Evolutionary conservation across 2,888 invertebrate genomes (phyloP), one percentile per base, ranked within the genome.

Genomic region (Drosophila parthenogenetica): DNA sequence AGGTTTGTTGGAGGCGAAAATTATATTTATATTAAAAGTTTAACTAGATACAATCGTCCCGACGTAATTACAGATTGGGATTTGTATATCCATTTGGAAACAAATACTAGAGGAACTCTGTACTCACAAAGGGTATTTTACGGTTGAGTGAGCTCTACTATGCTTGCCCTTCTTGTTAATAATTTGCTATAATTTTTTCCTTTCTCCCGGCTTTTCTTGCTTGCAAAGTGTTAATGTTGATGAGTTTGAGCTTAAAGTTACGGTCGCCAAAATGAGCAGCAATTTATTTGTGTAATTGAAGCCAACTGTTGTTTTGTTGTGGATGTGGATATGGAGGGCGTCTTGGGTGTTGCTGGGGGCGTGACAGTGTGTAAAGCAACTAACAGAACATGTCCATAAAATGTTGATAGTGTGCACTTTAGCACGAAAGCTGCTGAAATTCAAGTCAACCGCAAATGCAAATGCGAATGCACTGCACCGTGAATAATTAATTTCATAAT

Each of bases 401-500:
- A 43, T 55, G 79, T 66, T 79, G 57, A 60, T 77, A 76, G 39
- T 59, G 40, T 61, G 65, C 50, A 66, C 51, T 66, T 69, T 29
- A 13, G 35, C 17, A 32, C 32, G 17, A 17, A 54, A 73, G 68
- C 63, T 53, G 54, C 19, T 64, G 72, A 67, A 69, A 73, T 66
- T 54, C 43, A 63, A 77, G 69, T 65, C 77, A 72, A 72, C 61
- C 77, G 67, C 69, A 67, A 63, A 61, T 64, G 49, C 57, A 63
- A 49, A 77, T 64, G 49, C 57, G 61, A 49, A 74, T 77, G 79
- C 87, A 81, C 43, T 62, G 69, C 77, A 50, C 76, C 79, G 80
- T 87, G 79, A 87, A 89, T 89, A 88, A 89, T 87, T 81, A 87
- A 85, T 89, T 89, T 73, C 77, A 90, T 78, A 88, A 90, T 87